A percentile compares a stretch with the other conserved stretches of the same genome.
Conservation (phyloP, 2,113 vertebrate species). For the Oncorhynchus tshawytscha region DNA sequence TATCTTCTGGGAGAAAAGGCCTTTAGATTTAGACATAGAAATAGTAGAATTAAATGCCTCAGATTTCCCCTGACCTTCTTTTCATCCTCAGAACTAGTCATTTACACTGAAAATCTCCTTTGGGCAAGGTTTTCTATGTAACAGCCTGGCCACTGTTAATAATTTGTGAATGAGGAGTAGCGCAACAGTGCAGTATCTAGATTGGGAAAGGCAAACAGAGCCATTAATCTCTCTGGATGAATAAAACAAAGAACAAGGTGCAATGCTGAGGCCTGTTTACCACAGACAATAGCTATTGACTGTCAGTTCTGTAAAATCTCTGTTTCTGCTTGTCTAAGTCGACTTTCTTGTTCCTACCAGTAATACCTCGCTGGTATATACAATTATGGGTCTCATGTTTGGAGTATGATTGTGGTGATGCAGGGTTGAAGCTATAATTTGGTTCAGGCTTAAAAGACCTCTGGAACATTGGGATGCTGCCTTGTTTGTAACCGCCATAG, state of each 20-base stretch:
- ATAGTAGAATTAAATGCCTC: conserved; percentile 13
- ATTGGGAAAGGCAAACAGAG: conserved; percentile 2
- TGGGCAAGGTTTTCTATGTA: neutral
- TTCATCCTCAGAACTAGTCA: neutral
- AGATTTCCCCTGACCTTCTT: neutral
- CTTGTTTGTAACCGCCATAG: conserved; percentile 45
- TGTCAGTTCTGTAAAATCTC: conserved; percentile 27
- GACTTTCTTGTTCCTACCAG: conserved; percentile 8
- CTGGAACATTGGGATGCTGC: conserved; percentile 28
- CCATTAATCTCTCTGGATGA: conserved; percentile 7
- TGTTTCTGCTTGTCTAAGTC: conserved; percentile 28
- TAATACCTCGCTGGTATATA: conserved; percentile 2
- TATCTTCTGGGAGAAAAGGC: conserved; percentile 56
- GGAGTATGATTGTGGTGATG: conserved; percentile 24
- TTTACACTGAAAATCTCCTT: neutral
- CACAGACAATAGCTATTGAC: conserved; percentile 37
- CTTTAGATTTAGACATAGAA: conserved; percentile 25
- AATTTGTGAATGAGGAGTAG: neutral
- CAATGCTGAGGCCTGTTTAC: conserved; percentile 52
- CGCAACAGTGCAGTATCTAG: neutral
- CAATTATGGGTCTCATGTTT: conserved; percentile 38
- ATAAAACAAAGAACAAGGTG: conserved; percentile 40
- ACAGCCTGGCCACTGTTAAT: conserved; percentile 2
- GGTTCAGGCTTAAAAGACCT: conserved; percentile 32
- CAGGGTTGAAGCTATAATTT: conserved; percentile 34